phyloP scores from a whole-genome alignment of 2,113 vertebrate species.

The Trachemys scripta region DNA sequence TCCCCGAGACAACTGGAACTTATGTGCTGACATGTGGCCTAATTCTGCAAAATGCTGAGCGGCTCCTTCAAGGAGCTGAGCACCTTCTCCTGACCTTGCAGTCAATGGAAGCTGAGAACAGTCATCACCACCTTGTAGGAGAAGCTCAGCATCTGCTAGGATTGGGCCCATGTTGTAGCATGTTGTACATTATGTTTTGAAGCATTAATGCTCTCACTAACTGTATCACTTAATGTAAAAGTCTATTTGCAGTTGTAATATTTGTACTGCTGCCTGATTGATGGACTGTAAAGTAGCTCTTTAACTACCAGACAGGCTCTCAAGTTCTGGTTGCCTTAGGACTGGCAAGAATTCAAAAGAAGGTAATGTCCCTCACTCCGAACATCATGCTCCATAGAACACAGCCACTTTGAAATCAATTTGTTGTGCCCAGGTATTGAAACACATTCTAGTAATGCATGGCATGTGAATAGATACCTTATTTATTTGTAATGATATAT shows the following conservation, averaged over 20 bases:
- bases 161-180: neutral
- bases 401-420: slow-evolving; percentile 47
- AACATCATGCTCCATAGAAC: neutral
- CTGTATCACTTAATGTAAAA: neutral
- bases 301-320: slow-evolving; percentile 39
- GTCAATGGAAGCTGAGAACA: neutral
- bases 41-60: neutral
- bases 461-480: slow-evolving; percentile 68
- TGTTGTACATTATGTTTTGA: neutral
- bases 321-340: slow-evolving; percentile 14
- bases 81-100: neutral
- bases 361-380: neutral
- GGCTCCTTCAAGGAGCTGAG: neutral
- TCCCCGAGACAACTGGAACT: neutral
- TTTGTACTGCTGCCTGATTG: slow-evolving; percentile 36
- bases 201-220: slow-evolving; percentile 20
- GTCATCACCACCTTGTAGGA: neutral
- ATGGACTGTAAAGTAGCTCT: slow-evolving; percentile 4
- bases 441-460: slow-evolving; percentile 59
- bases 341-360: slow-evolving; percentile 7
- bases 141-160: neutral
- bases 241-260: slow-evolving; percentile 2
- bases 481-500: slow-evolving; percentile 67
- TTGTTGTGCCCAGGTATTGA: slow-evolving; percentile 59
- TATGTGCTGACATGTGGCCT: neutral